These are phyloP conservation scores for Drosophila dunni DNA, from an alignment of 1,140 invertebrate species.

Conservation along the genomic window DNA sequence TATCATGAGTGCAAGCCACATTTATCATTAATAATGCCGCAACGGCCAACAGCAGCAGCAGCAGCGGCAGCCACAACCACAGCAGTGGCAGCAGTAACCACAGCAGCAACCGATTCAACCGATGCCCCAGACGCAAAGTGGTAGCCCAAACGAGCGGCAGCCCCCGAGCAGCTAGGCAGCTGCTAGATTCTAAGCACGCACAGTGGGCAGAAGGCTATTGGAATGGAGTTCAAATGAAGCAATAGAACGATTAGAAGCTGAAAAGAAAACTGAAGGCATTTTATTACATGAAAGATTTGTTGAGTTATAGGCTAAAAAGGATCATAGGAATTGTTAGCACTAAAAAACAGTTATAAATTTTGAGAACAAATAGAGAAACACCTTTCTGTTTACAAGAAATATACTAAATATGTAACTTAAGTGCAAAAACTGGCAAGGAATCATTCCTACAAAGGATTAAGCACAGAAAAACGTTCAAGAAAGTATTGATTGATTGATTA, in stretches of 20 bases:
- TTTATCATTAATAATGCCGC: slow-evolving; percentile 84
- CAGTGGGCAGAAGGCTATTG: slow-evolving; percentile 31
- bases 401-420: too few relatives aligned
- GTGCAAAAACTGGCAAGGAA: too few relatives aligned
- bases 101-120: slow-evolving; percentile 25
- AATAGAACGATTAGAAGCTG: background rate
- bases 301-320: too few relatives aligned
- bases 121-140: slow-evolving; percentile 46
- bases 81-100: slow-evolving; percentile 30
- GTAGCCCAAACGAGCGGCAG: slow-evolving; percentile 55
- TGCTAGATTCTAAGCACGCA: slow-evolving; percentile 32
- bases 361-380: too few relatives aligned
- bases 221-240: background rate
- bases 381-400: too few relatives aligned
- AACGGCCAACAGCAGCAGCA: slow-evolving; percentile 31
- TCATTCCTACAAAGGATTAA: too few relatives aligned
- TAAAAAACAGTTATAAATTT: too few relatives aligned
- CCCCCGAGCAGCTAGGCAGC: slow-evolving; percentile 40
- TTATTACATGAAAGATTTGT: too few relatives aligned
- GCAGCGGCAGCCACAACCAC: slow-evolving; percentile 25
- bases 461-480: too few relatives aligned
- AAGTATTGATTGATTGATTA: too few relatives aligned
- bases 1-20: slow-evolving; percentile 84
- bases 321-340: too few relatives aligned
- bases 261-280: too few relatives aligned